Percentiles rank a stretch among this genome's conserved stretches.
Evolutionary conservation across 2,888 invertebrate genomes (phyloP).

Genomic region (Drosophila monieri): DNA sequence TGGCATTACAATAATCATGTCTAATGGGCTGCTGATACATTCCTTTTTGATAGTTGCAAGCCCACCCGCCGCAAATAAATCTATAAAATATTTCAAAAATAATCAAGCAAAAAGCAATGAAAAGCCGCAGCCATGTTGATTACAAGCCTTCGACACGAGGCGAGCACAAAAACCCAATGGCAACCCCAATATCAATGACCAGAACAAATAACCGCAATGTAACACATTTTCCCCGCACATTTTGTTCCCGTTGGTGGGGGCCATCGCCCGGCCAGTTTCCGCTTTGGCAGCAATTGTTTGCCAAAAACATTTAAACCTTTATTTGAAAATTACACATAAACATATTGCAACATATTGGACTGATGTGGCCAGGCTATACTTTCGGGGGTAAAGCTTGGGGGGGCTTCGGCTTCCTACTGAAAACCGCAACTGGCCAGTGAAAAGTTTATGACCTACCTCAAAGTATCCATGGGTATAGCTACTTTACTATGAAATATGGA

Average conservation of each 20-base stretch:
- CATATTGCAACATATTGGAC: constrained; percentile 59
- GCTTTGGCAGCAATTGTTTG: constrained; percentile 67
- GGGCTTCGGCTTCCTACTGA: constrained; percentile 18
- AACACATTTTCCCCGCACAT: constrained; percentile 69
- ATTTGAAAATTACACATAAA: constrained; percentile 77
- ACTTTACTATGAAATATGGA: background rate
- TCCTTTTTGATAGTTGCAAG: constrained; percentile 10
- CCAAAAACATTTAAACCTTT: constrained; percentile 78
- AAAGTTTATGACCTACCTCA: background rate
- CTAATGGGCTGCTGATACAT: constrained; percentile 52
- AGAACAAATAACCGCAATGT: constrained; percentile 77
- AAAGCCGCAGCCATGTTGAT: constrained; percentile 74
- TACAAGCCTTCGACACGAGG: constrained; percentile 57
- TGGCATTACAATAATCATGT: constrained; percentile 51
- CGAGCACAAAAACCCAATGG: constrained; percentile 39
- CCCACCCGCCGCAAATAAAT: constrained; percentile 10
- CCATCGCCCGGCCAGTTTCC: background rate
- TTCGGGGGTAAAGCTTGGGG: background rate
- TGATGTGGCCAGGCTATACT: background rate
- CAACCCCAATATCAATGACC: constrained; percentile 74
- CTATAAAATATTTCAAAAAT: constrained; percentile 55
- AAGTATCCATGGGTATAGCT: background rate
- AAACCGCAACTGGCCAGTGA: constrained; percentile 2
- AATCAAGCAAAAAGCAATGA: constrained; percentile 67
- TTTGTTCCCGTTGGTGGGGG: constrained; percentile 13